Percentiles rank a stretch among this genome's conserved stretches.
Conservation (phyloP, 2,888 invertebrate genomes). For the Agrypnus murinus region DNA sequence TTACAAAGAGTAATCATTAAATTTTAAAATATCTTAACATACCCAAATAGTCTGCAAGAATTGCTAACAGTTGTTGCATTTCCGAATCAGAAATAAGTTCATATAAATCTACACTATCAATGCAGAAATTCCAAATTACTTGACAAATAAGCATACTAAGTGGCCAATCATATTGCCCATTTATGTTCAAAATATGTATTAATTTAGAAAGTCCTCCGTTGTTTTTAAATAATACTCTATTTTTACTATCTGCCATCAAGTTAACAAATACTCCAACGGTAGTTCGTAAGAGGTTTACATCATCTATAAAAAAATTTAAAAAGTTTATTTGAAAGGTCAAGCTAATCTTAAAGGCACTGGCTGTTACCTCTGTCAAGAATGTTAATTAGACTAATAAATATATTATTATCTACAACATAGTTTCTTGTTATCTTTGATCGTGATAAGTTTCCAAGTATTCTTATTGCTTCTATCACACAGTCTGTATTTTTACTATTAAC, state of each 20-base stretch:
- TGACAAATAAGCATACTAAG: conserved; percentile 83
- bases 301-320: conserved; percentile 70
- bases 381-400: conserved; percentile 75
- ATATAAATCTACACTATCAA: conserved; percentile 72
- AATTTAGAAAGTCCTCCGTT: conserved; percentile 73
- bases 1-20: conserved; percentile 44
- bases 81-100: conserved; percentile 72
- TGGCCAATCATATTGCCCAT: conserved; percentile 80
- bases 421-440: conserved; percentile 79
- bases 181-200: conserved; percentile 74
- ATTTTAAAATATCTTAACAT: conserved; percentile 47
- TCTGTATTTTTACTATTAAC: conserved; percentile 71
- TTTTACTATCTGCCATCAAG: conserved; percentile 78
- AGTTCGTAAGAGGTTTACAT: conserved; percentile 82
- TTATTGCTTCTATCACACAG: conserved; percentile 80
- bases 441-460: conserved; percentile 89
- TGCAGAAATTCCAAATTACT: conserved; percentile 82
- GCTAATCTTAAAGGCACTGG: no score
- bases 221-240: conserved; percentile 73
- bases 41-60: conserved; percentile 75
- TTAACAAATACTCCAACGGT: conserved; percentile 90
- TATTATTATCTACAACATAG: conserved; percentile 80
- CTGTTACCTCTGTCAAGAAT: conserved; percentile 77
- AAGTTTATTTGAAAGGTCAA: no score
- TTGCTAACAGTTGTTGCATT: conserved; percentile 73